phyloP scores from a whole-genome alignment of 2,888 invertebrate species.

The Pteria penguin region DNA sequence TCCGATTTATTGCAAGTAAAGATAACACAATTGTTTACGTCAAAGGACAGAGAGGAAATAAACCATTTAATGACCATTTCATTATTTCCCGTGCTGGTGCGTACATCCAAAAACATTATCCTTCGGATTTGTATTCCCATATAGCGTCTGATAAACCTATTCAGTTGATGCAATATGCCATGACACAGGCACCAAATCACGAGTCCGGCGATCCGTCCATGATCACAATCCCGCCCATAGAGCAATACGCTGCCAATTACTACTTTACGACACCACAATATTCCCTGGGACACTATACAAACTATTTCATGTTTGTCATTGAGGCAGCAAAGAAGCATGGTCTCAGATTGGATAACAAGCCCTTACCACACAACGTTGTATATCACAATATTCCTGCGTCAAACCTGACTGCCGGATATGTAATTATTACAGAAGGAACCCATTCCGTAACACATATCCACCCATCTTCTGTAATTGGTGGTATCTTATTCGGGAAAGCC shows the following conservation, averaged over 20 bases:
- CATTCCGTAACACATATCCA: conserved; percentile 11
- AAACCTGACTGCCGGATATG: conserved; percentile 44
- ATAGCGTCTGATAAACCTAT: conserved; percentile 53
- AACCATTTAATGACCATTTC: conserved; percentile 27
- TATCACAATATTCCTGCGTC: conserved; percentile 47
- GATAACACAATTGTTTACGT: conserved; percentile 43
- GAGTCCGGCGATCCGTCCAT: conserved; percentile 64
- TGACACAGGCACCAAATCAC: conserved; percentile 46
- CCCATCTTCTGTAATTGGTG: conserved; percentile 2
- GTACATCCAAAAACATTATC: conserved; percentile 35
- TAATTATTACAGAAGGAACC: conserved; percentile 23
- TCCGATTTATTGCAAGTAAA: conserved; percentile 55
- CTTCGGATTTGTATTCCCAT: conserved; percentile 39
- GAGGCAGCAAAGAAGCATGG: conserved; percentile 42
- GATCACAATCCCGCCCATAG: conserved; percentile 58
- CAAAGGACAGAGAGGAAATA: conserved; percentile 29
- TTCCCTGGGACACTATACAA: conserved; percentile 42
- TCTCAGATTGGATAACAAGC: conserved; percentile 33
- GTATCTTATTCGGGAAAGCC: conserved; percentile 21
- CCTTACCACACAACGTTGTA: conserved; percentile 24
- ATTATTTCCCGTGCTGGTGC: conserved; percentile 33
- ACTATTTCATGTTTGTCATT: conserved; percentile 52
- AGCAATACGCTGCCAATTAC: conserved; percentile 59
- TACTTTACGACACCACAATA: conserved; percentile 58
- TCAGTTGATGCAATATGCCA: conserved; percentile 57